phyloP scores from a whole-genome alignment of 1,140 invertebrate genomes.

The Drosophila pseudoobscura region DNA sequence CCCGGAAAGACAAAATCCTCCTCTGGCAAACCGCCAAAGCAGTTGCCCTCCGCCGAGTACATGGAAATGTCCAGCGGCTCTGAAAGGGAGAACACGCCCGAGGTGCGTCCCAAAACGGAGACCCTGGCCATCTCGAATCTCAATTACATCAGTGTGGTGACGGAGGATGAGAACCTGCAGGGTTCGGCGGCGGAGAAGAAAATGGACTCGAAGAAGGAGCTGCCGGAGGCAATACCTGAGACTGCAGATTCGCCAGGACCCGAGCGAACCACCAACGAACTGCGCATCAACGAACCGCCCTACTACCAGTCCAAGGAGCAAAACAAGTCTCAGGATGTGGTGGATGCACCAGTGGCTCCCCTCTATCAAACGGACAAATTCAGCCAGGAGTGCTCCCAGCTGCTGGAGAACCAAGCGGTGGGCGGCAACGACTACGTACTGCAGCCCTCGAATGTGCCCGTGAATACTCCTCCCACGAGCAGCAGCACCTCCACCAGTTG shows the following conservation, averaged over 20 bases:
- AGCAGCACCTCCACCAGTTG: background rate
- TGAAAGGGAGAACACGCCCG: constrained; percentile 73
- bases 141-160: constrained; percentile 81
- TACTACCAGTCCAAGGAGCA: constrained; percentile 82
- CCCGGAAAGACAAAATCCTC: constrained; percentile 40
- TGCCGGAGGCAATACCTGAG: constrained; percentile 52
- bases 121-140: constrained; percentile 81
- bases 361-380: constrained; percentile 74
- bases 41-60: constrained; percentile 68
- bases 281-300: constrained; percentile 78
- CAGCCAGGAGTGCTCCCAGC: constrained; percentile 81
- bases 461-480: background rate
- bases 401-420: constrained; percentile 69
- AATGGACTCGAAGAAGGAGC: constrained; percentile 66
- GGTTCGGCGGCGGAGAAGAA: constrained; percentile 67
- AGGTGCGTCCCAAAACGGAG: constrained; percentile 61
- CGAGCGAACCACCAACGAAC: constrained; percentile 75
- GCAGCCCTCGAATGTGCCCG: constrained; percentile 80
- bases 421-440: constrained; percentile 79
- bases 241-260: constrained; percentile 26
- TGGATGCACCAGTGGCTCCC: constrained; percentile 44
- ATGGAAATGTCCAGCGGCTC: constrained; percentile 83
- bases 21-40: constrained; percentile 59
- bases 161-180: constrained; percentile 77
- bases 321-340: constrained; percentile 67